Percentiles rank a stretch among this genome's conserved stretches.
These are phyloP conservation scores for Globodera ellingtonae DNA, from an alignment of 1,140 invertebrate species.

Conservation along the genomic window DNA sequence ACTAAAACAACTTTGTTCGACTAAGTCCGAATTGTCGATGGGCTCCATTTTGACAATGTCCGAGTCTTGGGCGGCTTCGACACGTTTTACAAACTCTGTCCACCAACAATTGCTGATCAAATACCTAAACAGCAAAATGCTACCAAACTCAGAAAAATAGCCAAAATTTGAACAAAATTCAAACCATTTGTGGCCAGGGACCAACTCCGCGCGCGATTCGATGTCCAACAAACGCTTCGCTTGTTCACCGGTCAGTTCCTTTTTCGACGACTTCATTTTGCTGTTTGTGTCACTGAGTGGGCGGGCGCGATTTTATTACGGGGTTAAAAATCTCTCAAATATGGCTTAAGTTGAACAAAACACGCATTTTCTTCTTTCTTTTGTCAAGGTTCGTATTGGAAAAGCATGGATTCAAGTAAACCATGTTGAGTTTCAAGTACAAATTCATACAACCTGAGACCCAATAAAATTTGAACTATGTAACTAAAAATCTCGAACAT, in stretches of 20 bases:
- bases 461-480: too few species aligned
- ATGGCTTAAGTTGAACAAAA: too few species aligned
- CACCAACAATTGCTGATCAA: constrained; percentile 32
- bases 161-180: constrained; percentile 21
- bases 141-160: background rate
- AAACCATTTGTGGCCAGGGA: constrained; percentile 38
- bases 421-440: too few species aligned
- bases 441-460: too few species aligned
- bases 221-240: constrained; percentile 9
- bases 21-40: constrained; percentile 15
- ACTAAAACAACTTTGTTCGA: constrained; percentile 25
- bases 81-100: constrained; percentile 26
- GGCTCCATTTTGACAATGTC: constrained; percentile 25
- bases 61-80: background rate
- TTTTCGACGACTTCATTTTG: too few species aligned
- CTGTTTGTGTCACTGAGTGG: too few species aligned
- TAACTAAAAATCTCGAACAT: too few species aligned
- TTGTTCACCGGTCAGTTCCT: background rate
- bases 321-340: too few species aligned
- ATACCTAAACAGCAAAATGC: constrained; percentile 29
- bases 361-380: too few species aligned
- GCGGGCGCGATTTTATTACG: too few species aligned
- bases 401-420: too few species aligned
- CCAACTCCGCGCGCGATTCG: constrained; percentile 12
- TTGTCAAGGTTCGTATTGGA: too few species aligned